Base-by-base conservation (phyloP, 2,113 vertebrate species). In the Chelonoidis abingdonii region DNA sequence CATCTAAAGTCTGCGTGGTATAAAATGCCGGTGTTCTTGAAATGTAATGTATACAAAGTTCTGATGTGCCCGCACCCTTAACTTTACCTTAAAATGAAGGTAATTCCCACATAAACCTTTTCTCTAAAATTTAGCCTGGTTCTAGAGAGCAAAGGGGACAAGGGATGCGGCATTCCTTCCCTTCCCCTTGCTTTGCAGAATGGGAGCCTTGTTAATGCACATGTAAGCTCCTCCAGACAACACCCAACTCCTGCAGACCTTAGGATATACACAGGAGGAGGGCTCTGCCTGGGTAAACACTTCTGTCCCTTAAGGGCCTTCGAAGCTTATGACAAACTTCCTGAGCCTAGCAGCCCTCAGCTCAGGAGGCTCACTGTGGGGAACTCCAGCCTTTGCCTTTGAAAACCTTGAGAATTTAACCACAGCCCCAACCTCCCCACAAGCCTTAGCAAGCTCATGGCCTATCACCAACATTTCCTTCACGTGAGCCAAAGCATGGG, bases 371-470 rank as follows among this genome's bases (percentile, higher is more conserved):
- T 72, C 35, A n/a, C 65, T 72, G 65, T 21, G 8, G 8, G n/a
- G 35, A 72, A 72, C 19, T 38, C n/a, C 8, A 12, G 5, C 17
- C n/a, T 72, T 38, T 72, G 57, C 57, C 65, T 41, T 31, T 25
- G 50, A 84, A 90, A 79, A 80, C 50, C 14, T 90, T 90, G 9
- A 83, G 79, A 7, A 9, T 52, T 24, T 89, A 83, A 87, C 1
- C 41, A n/a, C 31, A 81, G 22, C 92, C 44, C 89, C 6, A 54
- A 87, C 83, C 79, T 59, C 78, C 84, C 38, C 93, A 91, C 79
- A 95, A 93, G 93, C 50, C 27, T 80, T 85, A 95, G 90, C 1
- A 87, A 59, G 86, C 85, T 54, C 87, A 44, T 54, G 92, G 57
- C 41, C 19, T 8, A 1, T 47, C 81, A 88, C 56, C 57, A 86